phyloP scores from a whole-genome alignment of 2,797 vertebrate genomes.

The Anguilla obscura region DNA sequence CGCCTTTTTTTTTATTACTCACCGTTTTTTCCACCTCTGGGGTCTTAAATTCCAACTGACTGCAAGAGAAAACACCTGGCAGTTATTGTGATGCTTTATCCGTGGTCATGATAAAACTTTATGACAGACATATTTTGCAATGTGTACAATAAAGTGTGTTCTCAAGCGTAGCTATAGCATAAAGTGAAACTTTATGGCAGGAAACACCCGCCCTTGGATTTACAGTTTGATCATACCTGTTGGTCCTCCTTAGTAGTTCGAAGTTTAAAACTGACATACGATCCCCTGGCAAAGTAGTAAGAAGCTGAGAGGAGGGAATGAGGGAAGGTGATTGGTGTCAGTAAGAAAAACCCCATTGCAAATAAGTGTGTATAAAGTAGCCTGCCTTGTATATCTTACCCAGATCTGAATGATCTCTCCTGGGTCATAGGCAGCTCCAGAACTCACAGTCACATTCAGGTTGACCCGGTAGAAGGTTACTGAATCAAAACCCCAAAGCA shows the following conservation, averaged over 20 bases:
- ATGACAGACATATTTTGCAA: slow-evolving; percentile 13
- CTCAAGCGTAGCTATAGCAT: neutral
- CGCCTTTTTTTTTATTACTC: neutral
- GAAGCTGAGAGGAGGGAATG: slow-evolving; percentile 58
- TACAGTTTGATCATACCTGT: slow-evolving; percentile 49
- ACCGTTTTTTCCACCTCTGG: slow-evolving; percentile 1
- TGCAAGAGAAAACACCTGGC: slow-evolving; percentile 19
- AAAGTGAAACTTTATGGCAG: neutral
- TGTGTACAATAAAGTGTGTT: neutral
- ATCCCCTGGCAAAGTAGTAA: slow-evolving; percentile 53
- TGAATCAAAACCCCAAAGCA: slow-evolving; percentile 44
- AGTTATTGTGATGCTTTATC: neutral
- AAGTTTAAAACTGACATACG: slow-evolving; percentile 66
- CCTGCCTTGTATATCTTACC: slow-evolving; percentile 53
- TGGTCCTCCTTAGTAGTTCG: slow-evolving; percentile 48
- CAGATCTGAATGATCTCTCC: slow-evolving; percentile 56
- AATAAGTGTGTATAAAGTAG: neutral
- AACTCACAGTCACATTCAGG: slow-evolving; percentile 57
- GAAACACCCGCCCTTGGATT: neutral
- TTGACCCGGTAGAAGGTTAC: slow-evolving; percentile 67
- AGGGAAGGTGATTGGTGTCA: neutral
- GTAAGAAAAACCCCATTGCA: neutral
- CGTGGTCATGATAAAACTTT: neutral
- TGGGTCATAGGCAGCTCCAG: slow-evolving; percentile 45
- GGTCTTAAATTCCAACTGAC: slow-evolving; percentile 20